Base-by-base conservation (phyloP, 2,797 vertebrate genomes). In the Sphenodon punctatus region DNA sequence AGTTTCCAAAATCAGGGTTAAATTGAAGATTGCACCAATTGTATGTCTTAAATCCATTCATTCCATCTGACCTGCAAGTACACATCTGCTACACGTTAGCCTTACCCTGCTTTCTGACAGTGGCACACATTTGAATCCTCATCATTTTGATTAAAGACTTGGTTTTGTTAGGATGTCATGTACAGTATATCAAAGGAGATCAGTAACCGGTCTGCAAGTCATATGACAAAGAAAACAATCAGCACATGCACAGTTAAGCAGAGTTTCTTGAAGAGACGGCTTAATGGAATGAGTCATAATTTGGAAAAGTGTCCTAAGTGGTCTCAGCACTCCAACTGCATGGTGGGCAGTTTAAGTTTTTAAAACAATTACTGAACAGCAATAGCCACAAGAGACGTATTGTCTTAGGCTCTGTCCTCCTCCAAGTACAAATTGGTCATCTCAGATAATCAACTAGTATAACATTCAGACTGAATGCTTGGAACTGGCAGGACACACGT, bases 121-220 rank as follows among this genome's bases (percentile, higher is more conserved):
- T 94, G 93, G 94, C 93, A 90, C 75, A 91, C 76, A 93, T 95
- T 94, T 93, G 93, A 93, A 92, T 88, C 93, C 94, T 96, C 95
- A 95, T 96, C 95, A 95, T 93, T 94, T 93, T 97, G 96, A 97
- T 98, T 97, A 97, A 96, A 96, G 95, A 91, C 89, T 93, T 93
- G 92, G 93, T 94, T 96, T 95, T 94, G 96, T 95, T 94, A 92
- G 93, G 92, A 94, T 97, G 97, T 98, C 98, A 97, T 96, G 94
- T 97, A 96, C 95, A 95, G 97, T 97, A 97, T 96, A 97, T 98
- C 97, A 98, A 95, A 98, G 95, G 95, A 97, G 97, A 97, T 97
- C 97, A 98, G 97, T 96, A 97, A 94, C 95, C 95, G 95, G 95
- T 96, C 96, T 96, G 95, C 97, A 96, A 97, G 97, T 98, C 98